Evolutionary conservation across 2,888 invertebrate genomes (phyloP), one percentile per base, ranked within the genome.

Genomic region (Polietes domitor): DNA sequence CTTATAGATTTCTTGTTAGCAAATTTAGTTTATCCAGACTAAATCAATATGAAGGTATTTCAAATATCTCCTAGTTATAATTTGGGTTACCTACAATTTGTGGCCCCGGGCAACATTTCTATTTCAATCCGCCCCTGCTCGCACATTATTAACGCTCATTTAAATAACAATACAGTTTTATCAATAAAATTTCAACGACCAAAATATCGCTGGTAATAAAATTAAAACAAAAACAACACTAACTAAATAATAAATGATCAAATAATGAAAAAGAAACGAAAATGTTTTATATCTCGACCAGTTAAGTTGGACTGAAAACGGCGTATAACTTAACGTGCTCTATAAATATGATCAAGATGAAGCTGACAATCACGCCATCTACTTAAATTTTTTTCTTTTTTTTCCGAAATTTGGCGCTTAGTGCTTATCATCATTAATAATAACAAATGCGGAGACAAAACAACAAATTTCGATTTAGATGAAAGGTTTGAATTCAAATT

Each of bases 301-400:
- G 26, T 68, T 41, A 70, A 75, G 75, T 72, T 24, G 47, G n/a
- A 43, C 19, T 24, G 53, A 68, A 47, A 61, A 24, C 43, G 24
- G 41, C 58, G 58, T 21, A 72, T 17, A 58, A 63, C 50, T 65
- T 65, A 55, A 65, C 72, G 53, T 72, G 63, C 68, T 81, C 77
- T 61, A 77, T 77, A 77, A 77, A 81, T 81, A 65, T 81, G 15
- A 61, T 61, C 61, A 61, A 68, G 61, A 58, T 58, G 15, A 58
- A 24, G 24, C 24, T 58, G 26, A 58, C 1, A 21, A 58, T 26
- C 58, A 58, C 7, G 24, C 1, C 26, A 26, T 58, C 15, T 24
- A 58, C 19, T 24, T 58, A 10, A 58, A 4, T 55, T n/a, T n/a
- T n/a, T n/a, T n/a, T n/a, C n/a, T n/a, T 47, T n/a, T 58, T 58